Conservation (phyloP, 2,888 invertebrate genomes). For the Drosophila monieri region DNA sequence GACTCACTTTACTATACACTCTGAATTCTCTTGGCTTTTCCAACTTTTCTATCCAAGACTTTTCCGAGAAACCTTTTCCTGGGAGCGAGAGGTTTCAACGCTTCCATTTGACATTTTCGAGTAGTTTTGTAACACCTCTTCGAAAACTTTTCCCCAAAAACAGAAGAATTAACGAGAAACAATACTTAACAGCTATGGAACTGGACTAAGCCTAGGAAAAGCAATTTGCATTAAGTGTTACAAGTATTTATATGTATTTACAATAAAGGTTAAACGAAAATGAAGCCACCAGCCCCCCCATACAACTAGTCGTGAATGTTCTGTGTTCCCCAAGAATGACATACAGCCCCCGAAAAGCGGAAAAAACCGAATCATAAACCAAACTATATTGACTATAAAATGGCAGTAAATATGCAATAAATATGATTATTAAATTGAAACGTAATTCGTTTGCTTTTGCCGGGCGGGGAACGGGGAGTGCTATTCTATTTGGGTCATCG, state of each 20-base stretch:
- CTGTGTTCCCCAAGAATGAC: conserved; percentile 43
- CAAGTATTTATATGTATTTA: conserved; percentile 41
- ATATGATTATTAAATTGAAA: conserved; percentile 58
- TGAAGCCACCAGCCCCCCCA: conserved; percentile 8
- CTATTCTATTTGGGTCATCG: conserved; percentile 36
- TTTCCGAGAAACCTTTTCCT: not conserved
- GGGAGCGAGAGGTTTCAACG: not conserved
- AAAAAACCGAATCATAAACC: conserved; percentile 2
- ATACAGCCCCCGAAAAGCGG: conserved; percentile 1
- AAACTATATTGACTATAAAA: conserved; percentile 42
- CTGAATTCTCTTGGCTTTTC: conserved; percentile 1
- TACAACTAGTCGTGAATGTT: conserved; percentile 48
- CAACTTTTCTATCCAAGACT: not conserved
- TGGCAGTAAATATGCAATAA: conserved; percentile 59
- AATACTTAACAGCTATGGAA: conserved; percentile 36
- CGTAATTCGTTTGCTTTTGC: conserved; percentile 57
- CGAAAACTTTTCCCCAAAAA: too few relatives aligned
- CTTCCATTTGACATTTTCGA: not conserved
- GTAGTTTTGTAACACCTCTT: too few relatives aligned
- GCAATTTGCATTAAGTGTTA: conserved; percentile 47
- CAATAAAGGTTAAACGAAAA: conserved; percentile 37
- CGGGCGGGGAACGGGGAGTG: conserved; percentile 32
- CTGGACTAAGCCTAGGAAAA: conserved; percentile 37
- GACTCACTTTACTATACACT: conserved; percentile 13
- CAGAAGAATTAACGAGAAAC: not conserved